Evolutionary conservation across 2,888 invertebrate genomes (phyloP).

Genomic region (Drosophila prostipennis): DNA sequence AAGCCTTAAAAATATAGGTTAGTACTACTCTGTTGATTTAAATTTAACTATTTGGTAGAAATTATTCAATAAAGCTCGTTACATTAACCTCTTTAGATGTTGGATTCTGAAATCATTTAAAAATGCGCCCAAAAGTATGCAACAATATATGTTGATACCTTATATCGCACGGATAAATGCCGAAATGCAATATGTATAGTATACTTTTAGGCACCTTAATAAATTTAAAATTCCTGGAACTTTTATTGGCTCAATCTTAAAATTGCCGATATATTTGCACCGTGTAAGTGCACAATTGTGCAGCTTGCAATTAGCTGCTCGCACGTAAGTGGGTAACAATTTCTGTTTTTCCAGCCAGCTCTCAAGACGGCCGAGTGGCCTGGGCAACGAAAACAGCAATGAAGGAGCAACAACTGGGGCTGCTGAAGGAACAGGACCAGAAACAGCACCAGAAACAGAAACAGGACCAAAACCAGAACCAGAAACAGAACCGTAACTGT

Average conservation of each 20-base stretch:
- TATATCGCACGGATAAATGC: too few relatives aligned
- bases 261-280: not conserved
- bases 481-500: constrained; percentile 29
- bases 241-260: too few relatives aligned
- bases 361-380: constrained; percentile 18
- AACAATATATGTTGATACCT: not conserved
- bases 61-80: too few relatives aligned
- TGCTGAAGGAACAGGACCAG: constrained; percentile 1
- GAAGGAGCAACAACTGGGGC: constrained; percentile 35
- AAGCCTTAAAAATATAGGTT: too few relatives aligned
- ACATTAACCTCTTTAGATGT: too few relatives aligned
- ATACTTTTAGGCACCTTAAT: too few relatives aligned
- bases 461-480: not conserved
- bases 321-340: constrained; percentile 56
- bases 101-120: not conserved
- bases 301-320: constrained; percentile 44
- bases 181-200: too few relatives aligned
- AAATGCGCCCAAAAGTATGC: not conserved
- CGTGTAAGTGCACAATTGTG: constrained; percentile 37
- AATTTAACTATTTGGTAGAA: too few relatives aligned
- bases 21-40: too few relatives aligned
- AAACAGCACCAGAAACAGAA: constrained; percentile 4
- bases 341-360: constrained; percentile 27
- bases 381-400: constrained; percentile 31
- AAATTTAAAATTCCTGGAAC: too few relatives aligned